phyloP scores from a whole-genome alignment of 2,888 invertebrate species.

The Troglohyphantes excavatus region DNA sequence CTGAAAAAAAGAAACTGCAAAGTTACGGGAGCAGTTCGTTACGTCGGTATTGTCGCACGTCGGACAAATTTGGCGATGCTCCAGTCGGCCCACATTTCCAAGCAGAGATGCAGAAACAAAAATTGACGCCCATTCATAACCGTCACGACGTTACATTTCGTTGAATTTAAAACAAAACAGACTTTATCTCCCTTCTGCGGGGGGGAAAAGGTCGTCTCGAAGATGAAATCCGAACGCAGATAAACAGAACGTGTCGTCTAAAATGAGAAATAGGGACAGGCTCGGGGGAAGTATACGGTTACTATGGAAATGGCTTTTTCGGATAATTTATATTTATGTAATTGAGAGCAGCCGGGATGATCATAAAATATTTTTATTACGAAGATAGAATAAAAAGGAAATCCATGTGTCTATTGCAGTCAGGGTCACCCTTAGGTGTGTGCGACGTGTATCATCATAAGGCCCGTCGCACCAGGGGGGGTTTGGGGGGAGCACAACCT shows the following conservation, averaged over 20 bases:
- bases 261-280: constrained; percentile 41
- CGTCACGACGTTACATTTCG: constrained; percentile 10
- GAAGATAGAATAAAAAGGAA: no score
- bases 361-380: constrained; percentile 4
- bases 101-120: not conserved
- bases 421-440: no score
- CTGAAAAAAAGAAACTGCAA: not conserved
- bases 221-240: constrained; percentile 25
- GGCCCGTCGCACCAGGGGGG: no score
- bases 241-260: constrained; percentile 49
- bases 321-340: constrained; percentile 16
- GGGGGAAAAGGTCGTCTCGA: constrained; percentile 2
- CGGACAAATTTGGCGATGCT: constrained; percentile 2
- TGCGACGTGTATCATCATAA: no score
- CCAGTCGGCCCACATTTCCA: constrained; percentile 14
- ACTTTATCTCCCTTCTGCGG: constrained; percentile 10
- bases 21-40: not conserved
- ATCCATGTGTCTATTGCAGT: no score
- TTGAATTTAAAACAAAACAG: constrained; percentile 51
- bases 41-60: not conserved
- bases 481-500: no score
- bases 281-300: not conserved
- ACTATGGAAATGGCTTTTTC: not conserved
- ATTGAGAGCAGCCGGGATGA: not conserved
- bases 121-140: constrained; percentile 34